Base-by-base conservation (phyloP, 1,140 invertebrate species). In the Acromyrmex heyeri region DNA sequence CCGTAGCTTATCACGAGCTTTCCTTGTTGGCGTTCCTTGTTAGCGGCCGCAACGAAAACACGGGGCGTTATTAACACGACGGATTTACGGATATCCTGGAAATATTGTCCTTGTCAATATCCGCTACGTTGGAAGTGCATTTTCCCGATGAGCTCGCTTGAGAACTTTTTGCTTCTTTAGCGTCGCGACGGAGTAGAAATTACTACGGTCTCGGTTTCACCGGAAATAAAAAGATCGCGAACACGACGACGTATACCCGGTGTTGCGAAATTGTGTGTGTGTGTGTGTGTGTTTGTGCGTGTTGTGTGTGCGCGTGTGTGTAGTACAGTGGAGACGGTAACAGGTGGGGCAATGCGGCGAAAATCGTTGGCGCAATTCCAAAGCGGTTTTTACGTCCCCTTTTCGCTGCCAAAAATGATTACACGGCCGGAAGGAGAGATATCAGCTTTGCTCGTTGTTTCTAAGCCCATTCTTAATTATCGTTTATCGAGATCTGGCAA, bases 351-450 rank as follows among this genome's bases (percentile, higher is more conserved):
- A 34, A 86, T 87, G 77, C 65, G 64, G 69, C 77, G 82, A 62
- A 59, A 77, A 85, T 85, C 64, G 67, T 87, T 88, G 86, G 86
- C 86, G 30, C 59, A 14, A 86, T 53, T 73, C 86, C 86, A 87
- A 73, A 75, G 57, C 85, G 82, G 27, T 79, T 88, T 70, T 87
- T 78, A 53, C 53, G 73, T 69, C n/a, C 65, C 53, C 85, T 72
- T 69, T 82, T 57, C 69, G 38, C 24, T 83, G 79, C 53, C 69
- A 83, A 75, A 83, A 83, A 83, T 73, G 67, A 83, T 83, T 83
- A 83, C 55, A 75, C 55, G 79, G 38, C 67, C 34, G 21, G 24
- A 73, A 38, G 21, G 53, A 61, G 67, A 75, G 69, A 75, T 61
- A 61, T 73, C 79, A 55, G 65, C n/a, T 6, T 59, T 24, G 64